Conservation (phyloP, 1,140 invertebrate species). For the Zophobas atratus region DNA sequence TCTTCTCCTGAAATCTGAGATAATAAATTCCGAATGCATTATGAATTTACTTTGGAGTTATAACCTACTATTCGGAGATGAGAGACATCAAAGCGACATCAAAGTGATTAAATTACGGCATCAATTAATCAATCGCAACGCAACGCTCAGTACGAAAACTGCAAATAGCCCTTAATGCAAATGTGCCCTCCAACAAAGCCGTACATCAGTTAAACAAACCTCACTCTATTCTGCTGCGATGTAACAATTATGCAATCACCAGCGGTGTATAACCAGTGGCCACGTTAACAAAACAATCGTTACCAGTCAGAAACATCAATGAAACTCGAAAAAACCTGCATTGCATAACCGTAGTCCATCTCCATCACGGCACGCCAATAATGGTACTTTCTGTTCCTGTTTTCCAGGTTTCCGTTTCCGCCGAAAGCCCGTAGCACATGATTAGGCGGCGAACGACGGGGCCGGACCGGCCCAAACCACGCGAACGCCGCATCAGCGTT, state of each 20-base stretch:
- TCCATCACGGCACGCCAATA: background rate
- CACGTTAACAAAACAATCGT: background rate
- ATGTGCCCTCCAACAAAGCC: no score
- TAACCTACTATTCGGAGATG: no score
- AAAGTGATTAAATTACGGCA: no score
- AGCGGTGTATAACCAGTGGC: background rate
- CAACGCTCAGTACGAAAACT: no score
- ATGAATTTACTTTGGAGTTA: no score
- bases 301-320: background rate
- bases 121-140: no score
- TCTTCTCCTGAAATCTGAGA: no score
- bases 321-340: background rate
- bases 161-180: no score
- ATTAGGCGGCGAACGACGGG: background rate
- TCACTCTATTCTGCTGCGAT: background rate
- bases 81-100: no score
- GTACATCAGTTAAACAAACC: no score
- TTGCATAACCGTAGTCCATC: background rate
- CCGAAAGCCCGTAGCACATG: background rate
- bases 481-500: no score
- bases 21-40: no score
- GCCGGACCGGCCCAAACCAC: background rate
- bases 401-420: slow-evolving; percentile 7
- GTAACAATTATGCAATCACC: background rate
- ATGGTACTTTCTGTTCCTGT: background rate